phyloP scores from a whole-genome alignment of 2,888 invertebrate species.

The Galeruca laticollis region DNA sequence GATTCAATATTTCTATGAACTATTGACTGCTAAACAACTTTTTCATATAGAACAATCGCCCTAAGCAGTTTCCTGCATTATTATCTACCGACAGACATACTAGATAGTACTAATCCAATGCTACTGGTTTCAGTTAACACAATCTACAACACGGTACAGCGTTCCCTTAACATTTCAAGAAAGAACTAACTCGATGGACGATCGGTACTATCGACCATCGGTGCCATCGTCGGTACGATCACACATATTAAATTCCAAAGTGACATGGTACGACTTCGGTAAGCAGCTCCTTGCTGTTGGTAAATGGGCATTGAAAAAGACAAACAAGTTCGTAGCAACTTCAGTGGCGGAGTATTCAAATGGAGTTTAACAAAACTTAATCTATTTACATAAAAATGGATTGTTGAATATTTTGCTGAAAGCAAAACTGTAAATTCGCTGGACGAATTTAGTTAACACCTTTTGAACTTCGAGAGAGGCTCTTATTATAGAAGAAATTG shows the following conservation, averaged over 20 bases:
- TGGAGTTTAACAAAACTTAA: not conserved
- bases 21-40: too few species aligned
- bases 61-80: not conserved
- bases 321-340: constrained; percentile 37
- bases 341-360: constrained; percentile 1
- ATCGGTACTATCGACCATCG: constrained; percentile 17
- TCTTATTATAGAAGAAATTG: too few species aligned
- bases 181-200: constrained; percentile 15
- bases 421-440: too few species aligned
- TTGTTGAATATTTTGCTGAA: too few species aligned
- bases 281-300: constrained; percentile 40
- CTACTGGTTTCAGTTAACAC: constrained; percentile 11
- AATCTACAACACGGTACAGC: not conserved
- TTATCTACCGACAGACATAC: not conserved
- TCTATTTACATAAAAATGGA: constrained; percentile 34
- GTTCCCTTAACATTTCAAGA: constrained; percentile 13
- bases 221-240: constrained; percentile 35
- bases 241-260: constrained; percentile 43
- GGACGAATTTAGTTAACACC: too few species aligned
- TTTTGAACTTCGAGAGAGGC: too few species aligned
- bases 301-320: constrained; percentile 42
- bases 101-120: not conserved
- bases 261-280: constrained; percentile 40
- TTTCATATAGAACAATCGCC: too few species aligned
- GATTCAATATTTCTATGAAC: too few species aligned